Percentiles rank a stretch among this genome's conserved stretches.
phyloP scores from a whole-genome alignment of 2,113 vertebrate genomes.

The Cavia porcellus region DNA sequence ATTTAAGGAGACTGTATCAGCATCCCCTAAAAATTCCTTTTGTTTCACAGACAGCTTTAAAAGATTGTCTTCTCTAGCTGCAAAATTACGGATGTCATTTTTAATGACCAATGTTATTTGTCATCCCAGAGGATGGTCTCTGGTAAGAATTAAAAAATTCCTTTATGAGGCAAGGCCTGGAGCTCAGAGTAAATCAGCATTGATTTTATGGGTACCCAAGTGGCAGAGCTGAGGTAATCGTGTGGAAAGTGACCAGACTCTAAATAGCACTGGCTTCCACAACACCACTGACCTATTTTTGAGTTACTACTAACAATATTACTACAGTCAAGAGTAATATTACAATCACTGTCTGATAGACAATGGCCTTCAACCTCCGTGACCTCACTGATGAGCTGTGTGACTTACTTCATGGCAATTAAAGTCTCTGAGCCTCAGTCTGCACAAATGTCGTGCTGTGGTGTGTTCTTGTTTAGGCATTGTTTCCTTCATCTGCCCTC shows the following conservation, averaged over 20 bases:
- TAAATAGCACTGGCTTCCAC: conserved; percentile 63
- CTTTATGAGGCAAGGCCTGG: conserved; percentile 52
- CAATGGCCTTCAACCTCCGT: neutral
- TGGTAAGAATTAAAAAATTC: conserved; percentile 65
- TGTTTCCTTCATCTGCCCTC: neutral
- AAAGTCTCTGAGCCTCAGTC: conserved; percentile 32
- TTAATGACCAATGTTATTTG: conserved; percentile 79
- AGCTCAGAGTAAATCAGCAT: conserved; percentile 71
- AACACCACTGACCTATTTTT: conserved; percentile 26
- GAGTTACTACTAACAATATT: neutral
- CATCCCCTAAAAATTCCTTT: conserved; percentile 63
- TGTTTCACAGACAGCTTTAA: conserved; percentile 77
- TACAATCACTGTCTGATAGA: neutral
- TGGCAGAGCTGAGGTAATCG: conserved; percentile 69
- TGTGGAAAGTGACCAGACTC: conserved; percentile 60
- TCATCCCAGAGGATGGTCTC: conserved; percentile 70
- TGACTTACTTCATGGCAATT: neutral
- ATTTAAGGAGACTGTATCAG: conserved; percentile 70
- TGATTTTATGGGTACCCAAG: conserved; percentile 62
- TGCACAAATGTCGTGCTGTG: neutral
- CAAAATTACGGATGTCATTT: conserved; percentile 75
- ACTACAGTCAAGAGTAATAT: neutral
- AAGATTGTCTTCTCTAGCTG: conserved; percentile 61
- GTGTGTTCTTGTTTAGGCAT: neutral
- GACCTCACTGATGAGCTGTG: neutral